Evolutionary conservation across 2,797 vertebrate species (phyloP), one percentile per base, ranked within the genome.

Genomic region (Sylvia borin): DNA sequence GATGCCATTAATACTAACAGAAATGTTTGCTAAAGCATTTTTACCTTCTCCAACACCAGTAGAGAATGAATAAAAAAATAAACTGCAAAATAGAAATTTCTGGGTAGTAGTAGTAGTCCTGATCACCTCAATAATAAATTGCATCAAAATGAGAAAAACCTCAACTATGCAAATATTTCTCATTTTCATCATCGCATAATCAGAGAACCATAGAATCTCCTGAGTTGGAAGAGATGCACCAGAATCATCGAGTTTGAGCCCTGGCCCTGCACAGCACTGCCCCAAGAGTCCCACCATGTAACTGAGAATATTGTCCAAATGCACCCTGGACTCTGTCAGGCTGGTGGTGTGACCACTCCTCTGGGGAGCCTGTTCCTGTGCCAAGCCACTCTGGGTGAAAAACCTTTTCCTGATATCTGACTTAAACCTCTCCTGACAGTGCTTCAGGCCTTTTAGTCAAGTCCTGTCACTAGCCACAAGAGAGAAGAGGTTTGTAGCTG

Each of bases 371-470:
- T 71, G 26, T 16, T 43, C 8, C 20, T 43, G 51, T 6, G 18
- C 32, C 22, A 36, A 72, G 2, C 5, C 16, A 53, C 16, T 11
- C 36, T 32, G 61, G 9, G 9, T 43, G 27, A 26, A 58, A 18
- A 43, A 26, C 2, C 4, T 32, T 50, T 29, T 26, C 7, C 38
- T 60, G 12, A 12, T 32, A 36, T 45, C 22, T 18, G 34, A 9
- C n/a, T 18, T 53, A 18, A 45, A 24, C n/a, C 22, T n/a, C 12
- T 66, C 12, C 38, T 45, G 38, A 38, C 22, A 27, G 26, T 38
- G 0, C 9, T 31, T 48, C 50, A 55, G 58, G 15, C 32, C 18
- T 2, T 18, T 32, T 18, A 6, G 22, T n/a, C 1, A 0, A 24
- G 34, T 38, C 16, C 16, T n/a, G 16, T n/a, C 10, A 9, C 42